Evolutionary conservation across 2,797 vertebrate species (phyloP), one percentile per base, ranked within the genome.

Genomic region (Parauchenoglanis punctatus): DNA sequence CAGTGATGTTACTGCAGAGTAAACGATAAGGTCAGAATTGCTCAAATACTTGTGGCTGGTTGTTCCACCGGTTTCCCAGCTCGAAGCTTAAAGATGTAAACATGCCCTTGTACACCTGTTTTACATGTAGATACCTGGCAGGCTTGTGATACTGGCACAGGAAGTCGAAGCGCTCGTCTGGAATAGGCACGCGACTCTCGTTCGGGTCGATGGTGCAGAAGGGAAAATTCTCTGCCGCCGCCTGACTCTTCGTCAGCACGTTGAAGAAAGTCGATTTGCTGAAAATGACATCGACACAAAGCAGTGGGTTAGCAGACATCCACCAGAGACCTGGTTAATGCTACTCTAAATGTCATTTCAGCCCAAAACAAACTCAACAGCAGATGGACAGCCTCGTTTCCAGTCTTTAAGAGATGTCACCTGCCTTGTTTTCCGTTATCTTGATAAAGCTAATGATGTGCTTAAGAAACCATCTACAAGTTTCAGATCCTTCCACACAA

Each of bases 221-320:
- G 0, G 99, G 98, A 89, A 99, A 99, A 83, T 99, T 99, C 91
- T 99, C 98, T 0, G 99, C 98, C 49, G 97, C 94, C 0, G 97
- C 99, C 90, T 99, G 98, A 90, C 97, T 99, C 94, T 98, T 99
- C 10, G 99, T 99, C 92, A 99, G 94, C 80, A 99, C 98, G 81
- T 99, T 99, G 94, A 99, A 99, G 95, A 99, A 99, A 0, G 99
- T 99, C 0, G 98, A 99, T 93, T 99, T 99, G 93, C 98, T 99
- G 91, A 18, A 93, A 83, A 93, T 25, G 35, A 81, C 63, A 86
- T 2, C 8, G 25, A 80, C 7, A 73, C 54, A 0, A 28, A 68
- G 17, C 44, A 15, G 72, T 25, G 6, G 3, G n/a, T 54, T 13
- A 77, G 13, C 75, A 31, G 13, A 77, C 6, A 17, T 12, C 8